Percentiles rank a stretch among this genome's conserved stretches.
Evolutionary conservation across 2,113 vertebrate species (phyloP).

Genomic region (Hepsetus odoe): DNA sequence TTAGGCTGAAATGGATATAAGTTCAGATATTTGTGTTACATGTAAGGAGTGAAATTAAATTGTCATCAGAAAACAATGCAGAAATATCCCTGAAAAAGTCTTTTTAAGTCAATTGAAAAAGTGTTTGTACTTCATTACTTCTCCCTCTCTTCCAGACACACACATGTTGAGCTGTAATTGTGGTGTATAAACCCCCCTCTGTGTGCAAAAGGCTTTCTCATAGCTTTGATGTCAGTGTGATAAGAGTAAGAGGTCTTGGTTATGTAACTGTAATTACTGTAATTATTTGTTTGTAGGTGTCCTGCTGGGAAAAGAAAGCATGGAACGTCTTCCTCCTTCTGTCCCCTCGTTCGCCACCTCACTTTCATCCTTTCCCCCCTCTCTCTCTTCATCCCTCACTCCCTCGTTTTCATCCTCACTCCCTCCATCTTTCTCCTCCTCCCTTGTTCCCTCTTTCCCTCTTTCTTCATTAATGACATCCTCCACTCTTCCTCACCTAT

Average conservation of each 20-base stretch:
- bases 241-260: no score
- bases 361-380: constrained; percentile 4
- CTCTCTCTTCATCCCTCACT: constrained; percentile 18
- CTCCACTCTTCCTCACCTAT: not conserved
- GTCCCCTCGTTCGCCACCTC: constrained; percentile 24
- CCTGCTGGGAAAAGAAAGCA: constrained; percentile 22
- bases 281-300: constrained; percentile 26
- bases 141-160: no score
- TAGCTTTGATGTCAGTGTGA: not conserved
- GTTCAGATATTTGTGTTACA: no score
- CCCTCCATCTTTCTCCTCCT: constrained; percentile 15
- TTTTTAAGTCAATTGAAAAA: no score
- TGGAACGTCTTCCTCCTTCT: constrained; percentile 6
- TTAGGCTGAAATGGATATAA: no score
- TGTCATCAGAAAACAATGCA: no score
- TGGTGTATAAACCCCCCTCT: no score
- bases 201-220: no score
- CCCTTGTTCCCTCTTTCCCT: constrained; percentile 21
- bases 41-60: no score
- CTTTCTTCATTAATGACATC: constrained; percentile 4
- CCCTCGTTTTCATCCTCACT: not conserved
- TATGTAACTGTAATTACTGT: not conserved
- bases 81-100: no score
- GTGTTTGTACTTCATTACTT: no score
- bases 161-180: no score